Conservation (phyloP, 2,113 vertebrate genomes). For the Zosterops pallidus region DNA sequence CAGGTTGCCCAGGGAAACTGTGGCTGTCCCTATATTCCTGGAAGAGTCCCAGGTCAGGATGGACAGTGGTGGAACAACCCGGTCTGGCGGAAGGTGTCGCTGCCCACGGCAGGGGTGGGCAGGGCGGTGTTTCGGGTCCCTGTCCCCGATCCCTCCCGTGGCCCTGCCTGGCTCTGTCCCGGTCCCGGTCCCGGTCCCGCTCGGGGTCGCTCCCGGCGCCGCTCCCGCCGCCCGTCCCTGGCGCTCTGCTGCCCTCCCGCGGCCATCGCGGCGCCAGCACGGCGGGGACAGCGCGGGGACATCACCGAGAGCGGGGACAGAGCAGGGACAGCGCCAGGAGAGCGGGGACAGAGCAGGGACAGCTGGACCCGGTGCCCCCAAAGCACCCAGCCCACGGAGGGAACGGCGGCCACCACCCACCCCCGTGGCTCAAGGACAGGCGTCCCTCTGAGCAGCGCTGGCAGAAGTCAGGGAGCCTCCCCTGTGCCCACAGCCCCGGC, state of each 20-base stretch:
- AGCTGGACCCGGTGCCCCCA: rapidly evolving
- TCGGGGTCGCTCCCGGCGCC: neutral
- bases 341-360: neutral
- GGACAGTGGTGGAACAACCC: neutral
- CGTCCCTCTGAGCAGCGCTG: neutral
- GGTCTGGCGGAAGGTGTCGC: neutral
- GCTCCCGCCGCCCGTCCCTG: neutral
- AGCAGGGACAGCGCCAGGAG: neutral
- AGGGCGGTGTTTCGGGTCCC: too few relatives aligned
- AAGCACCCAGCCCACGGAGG: neutral
- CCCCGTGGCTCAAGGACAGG: neutral
- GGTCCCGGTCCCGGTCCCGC: neutral
- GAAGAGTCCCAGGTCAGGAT: neutral
- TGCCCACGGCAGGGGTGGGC: neutral
- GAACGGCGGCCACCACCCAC: too few relatives aligned
- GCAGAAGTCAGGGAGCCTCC: neutral
- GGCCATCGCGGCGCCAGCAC: neutral
- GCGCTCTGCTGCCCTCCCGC: neutral
- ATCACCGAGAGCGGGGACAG: too few relatives aligned
- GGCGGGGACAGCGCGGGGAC: too few relatives aligned
- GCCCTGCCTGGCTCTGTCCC: neutral
- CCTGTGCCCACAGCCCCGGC: too few relatives aligned
- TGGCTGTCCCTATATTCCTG: neutral
- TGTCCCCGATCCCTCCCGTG: neutral
- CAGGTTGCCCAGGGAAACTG: neutral